These are phyloP conservation scores for Onychostruthus taczanowskii DNA, from an alignment of 2,113 vertebrate species.

Conservation along the genomic window DNA sequence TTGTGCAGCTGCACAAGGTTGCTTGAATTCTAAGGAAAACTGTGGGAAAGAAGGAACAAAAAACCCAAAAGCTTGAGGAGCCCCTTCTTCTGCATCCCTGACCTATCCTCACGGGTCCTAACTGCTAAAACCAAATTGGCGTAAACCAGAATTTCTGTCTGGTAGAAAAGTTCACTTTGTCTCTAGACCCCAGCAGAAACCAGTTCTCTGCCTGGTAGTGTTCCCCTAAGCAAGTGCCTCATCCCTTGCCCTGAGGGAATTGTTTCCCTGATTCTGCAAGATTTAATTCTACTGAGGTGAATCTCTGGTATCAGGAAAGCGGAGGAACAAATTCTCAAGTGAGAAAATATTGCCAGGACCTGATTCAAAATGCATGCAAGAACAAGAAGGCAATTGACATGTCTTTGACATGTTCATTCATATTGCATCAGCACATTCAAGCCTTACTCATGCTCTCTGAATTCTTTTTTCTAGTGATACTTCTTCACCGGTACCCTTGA, in stretches of 20 bases:
- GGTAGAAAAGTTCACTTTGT: background rate
- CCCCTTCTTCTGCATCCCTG: background rate
- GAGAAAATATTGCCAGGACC: background rate
- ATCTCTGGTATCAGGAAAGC: background rate
- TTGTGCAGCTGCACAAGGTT: background rate
- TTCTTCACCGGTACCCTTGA: background rate
- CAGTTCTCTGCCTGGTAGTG: background rate
- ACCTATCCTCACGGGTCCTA: background rate
- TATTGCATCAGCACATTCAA: slow-evolving; percentile 2
- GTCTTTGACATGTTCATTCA: background rate
- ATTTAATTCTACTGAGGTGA: background rate
- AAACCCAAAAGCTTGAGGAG: background rate
- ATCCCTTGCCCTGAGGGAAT: background rate
- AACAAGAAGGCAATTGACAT: background rate
- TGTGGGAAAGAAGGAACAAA: background rate
- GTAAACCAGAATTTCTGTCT: background rate
- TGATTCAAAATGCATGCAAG: slow-evolving; percentile 11
- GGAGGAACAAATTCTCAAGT: background rate
- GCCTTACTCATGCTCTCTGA: background rate
- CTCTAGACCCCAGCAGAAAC: background rate
- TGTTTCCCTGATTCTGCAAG: slow-evolving; percentile 7
- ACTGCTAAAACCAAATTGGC: background rate
- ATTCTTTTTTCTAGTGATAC: background rate
- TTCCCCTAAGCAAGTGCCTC: background rate
- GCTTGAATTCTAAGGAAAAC: background rate